Evolutionary conservation across 1,140 invertebrate species (phyloP), one percentile per base, ranked within the genome.

Genomic region (Bombyx mandarina): DNA sequence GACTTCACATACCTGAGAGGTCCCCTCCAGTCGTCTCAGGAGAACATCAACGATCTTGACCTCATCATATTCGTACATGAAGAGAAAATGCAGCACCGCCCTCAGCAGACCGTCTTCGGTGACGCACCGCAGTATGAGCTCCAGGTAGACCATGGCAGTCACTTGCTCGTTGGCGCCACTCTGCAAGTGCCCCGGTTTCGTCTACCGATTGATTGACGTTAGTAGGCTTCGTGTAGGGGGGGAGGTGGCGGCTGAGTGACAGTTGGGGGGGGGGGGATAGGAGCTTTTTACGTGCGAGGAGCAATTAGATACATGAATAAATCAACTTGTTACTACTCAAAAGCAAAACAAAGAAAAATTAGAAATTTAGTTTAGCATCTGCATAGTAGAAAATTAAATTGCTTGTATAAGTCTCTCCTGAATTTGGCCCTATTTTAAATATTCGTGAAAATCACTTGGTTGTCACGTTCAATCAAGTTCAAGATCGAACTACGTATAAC

Each of bases 121-220:
- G 8, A 97, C 93, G 52, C 94, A 95, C 56, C 97, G 91, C 54
- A 98, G 75, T 70, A 96, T 94, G 56, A 98, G 86, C 82, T 98
- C 97, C 56, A 98, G 91, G 82, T 99, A 98, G 6, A 95, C 95
- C 65, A 95, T 97, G 1, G 97, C 95, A 44, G 96, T 93, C 43
- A 97, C 93, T 75, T 98, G 93, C 81, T 98, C 97, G 55, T 94
- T 93, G 62, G 94, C 89, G 60, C 94, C 93, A 78, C 89, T 93
- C 93, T 94, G 90, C 82, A 91, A 91, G 79, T 86, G 78, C 82
- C 80, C 88, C 69, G 67, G 69, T 79, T 71, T 79, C 72, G 79
- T 82, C 82, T 82, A 84, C 43, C 71, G 67, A 72, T 75, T 66
- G 66, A 59, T 53, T 46, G 56, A 58, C 52, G 69, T 76, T 80